Conservation (phyloP, 2,113 vertebrate species). For the Syrrhaptes paradoxus region DNA sequence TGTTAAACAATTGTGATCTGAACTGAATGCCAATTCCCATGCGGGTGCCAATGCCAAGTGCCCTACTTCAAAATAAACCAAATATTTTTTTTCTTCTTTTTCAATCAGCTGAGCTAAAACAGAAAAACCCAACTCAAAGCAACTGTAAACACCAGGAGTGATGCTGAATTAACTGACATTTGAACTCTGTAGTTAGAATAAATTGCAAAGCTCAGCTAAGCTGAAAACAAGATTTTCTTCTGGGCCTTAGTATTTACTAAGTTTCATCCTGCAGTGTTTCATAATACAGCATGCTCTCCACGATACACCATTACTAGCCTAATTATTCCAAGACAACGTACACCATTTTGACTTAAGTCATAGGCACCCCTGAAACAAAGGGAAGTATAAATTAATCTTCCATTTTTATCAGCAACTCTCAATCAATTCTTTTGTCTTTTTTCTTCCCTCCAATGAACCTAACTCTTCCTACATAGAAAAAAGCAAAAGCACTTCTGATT, state of each 20-base stretch:
- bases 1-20: neutral
- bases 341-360: conserved; percentile 68
- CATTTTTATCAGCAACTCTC: conserved; percentile 86
- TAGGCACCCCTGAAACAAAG: conserved; percentile 67
- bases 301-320: conserved; percentile 29
- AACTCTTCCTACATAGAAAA: conserved; percentile 83
- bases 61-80: neutral
- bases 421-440: conserved; percentile 73
- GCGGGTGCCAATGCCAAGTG: neutral
- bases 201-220: conserved; percentile 82
- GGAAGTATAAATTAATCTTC: conserved; percentile 79
- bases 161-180: neutral
- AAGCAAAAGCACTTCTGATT: conserved; percentile 84
- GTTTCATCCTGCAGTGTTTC: conserved; percentile 45
- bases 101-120: neutral
- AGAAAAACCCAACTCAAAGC: neutral
- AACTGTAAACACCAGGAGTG: neutral
- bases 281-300: conserved; percentile 18
- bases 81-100: neutral
- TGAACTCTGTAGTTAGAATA: conserved; percentile 78
- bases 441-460: conserved; percentile 45
- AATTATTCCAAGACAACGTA: conserved; percentile 66
- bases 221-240: conserved; percentile 72
- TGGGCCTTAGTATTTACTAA: conserved; percentile 50
- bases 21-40: neutral